These are phyloP conservation scores for Pachypeltis micranthus DNA, from an alignment of 1,140 invertebrate species.

Conservation along the genomic window DNA sequence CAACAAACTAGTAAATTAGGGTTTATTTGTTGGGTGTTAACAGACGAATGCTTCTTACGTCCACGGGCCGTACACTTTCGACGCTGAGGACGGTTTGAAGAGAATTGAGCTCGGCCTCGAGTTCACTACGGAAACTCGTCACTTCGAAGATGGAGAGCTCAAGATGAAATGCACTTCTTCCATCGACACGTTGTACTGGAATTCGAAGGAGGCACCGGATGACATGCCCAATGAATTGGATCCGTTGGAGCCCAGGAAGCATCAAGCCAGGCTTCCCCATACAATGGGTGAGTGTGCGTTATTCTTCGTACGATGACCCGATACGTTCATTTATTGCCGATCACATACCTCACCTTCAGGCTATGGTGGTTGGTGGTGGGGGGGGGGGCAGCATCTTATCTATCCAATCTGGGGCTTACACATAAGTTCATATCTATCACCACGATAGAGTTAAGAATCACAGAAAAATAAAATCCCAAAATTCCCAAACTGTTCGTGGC, in stretches of 20 bases:
- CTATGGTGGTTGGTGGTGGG: too few relatives aligned
- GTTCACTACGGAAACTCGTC: not conserved
- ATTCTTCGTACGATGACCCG: too few relatives aligned
- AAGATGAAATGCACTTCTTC: conserved; percentile 13
- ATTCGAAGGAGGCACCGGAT: not conserved
- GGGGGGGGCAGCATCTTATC: too few relatives aligned
- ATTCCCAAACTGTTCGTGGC: too few relatives aligned
- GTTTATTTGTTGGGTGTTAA: too few relatives aligned
- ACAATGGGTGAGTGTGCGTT: conserved; percentile 9
- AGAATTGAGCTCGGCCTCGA: conserved; percentile 1
- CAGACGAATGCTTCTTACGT: conserved; percentile 9
- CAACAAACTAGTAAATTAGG: not conserved
- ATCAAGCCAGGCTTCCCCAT: conserved; percentile 6
- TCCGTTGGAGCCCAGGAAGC: conserved; percentile 8
- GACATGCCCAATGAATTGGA: not conserved
- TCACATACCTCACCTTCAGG: too few relatives aligned
- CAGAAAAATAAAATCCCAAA: too few relatives aligned
- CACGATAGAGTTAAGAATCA: too few relatives aligned
- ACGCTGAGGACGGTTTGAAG: conserved; percentile 5
- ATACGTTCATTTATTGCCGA: too few relatives aligned
- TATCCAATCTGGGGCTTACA: too few relatives aligned
- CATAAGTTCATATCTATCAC: too few relatives aligned
- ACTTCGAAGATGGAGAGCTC: conserved; percentile 10
- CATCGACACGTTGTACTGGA: conserved; percentile 10
- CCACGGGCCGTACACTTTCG: not conserved